Percentiles rank a stretch among this genome's conserved stretches.
phyloP scores from a whole-genome alignment of 2,888 invertebrate genomes.

The Eucera pruinosa region DNA sequence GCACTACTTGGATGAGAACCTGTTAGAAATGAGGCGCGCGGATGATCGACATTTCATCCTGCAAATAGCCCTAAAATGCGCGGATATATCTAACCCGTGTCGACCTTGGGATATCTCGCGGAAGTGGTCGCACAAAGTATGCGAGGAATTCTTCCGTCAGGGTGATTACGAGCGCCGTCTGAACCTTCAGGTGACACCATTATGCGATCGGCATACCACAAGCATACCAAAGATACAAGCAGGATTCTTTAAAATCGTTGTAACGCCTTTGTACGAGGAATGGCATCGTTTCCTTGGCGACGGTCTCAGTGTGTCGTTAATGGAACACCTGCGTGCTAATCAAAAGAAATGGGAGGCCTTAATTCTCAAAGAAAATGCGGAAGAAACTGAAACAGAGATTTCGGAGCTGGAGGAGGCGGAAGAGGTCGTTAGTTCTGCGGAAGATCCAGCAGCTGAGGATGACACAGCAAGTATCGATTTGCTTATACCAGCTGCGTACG shows the following conservation, averaged over 20 bases:
- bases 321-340: constrained; percentile 88
- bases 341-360: constrained; percentile 86
- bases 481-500: constrained; percentile 64
- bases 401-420: constrained; percentile 86
- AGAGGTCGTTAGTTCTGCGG: constrained; percentile 81
- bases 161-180: constrained; percentile 93
- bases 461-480: constrained; percentile 82
- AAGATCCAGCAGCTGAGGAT: constrained; percentile 81
- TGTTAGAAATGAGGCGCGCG: constrained; percentile 88
- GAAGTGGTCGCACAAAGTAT: constrained; percentile 94
- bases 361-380: constrained; percentile 87
- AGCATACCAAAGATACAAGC: constrained; percentile 94
- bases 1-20: constrained; percentile 88
- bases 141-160: constrained; percentile 96
- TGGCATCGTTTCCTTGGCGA: constrained; percentile 93
- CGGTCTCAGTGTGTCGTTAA: constrained; percentile 89
- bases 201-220: constrained; percentile 92
- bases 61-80: constrained; percentile 95
- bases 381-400: constrained; percentile 87
- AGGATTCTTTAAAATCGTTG: constrained; percentile 94
- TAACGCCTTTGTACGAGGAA: constrained; percentile 92
- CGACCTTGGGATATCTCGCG: constrained; percentile 94
- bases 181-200: constrained; percentile 92
- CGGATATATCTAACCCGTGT: constrained; percentile 96
- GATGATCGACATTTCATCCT: constrained; percentile 92